Evolutionary conservation across 2,888 invertebrate species (phyloP).

Genomic region (Eupelmus urozonus): DNA sequence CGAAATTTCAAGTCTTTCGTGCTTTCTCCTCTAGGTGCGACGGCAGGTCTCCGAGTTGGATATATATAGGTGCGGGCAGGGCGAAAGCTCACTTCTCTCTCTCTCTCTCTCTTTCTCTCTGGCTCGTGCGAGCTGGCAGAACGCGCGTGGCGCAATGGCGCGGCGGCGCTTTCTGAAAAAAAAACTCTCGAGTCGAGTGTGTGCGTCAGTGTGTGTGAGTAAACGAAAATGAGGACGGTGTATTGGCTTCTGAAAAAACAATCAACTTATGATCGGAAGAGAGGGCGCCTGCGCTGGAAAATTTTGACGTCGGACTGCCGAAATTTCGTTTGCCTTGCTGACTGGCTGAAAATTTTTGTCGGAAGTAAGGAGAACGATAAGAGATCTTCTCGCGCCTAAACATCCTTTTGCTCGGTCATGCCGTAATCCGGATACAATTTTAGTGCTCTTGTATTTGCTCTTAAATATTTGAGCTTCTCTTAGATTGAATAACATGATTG

Average conservation of each 20-base stretch:
- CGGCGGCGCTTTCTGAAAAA: conserved; percentile 31
- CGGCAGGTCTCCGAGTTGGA: neutral
- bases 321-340: neutral
- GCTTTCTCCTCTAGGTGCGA: neutral
- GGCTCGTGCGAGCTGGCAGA: too few relatives aligned
- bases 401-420: too few relatives aligned
- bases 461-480: too few relatives aligned
- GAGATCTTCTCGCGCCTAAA: conserved; percentile 2
- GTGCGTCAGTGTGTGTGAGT: too few relatives aligned
- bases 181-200: too few relatives aligned
- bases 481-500: too few relatives aligned
- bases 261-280: conserved; percentile 44
- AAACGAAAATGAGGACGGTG: conserved; percentile 42
- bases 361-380: neutral
- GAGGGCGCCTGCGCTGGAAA: conserved; percentile 15
- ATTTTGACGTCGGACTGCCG: conserved; percentile 16
- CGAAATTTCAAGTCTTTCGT: conserved; percentile 26
- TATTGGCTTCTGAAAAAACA: conserved; percentile 46
- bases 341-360: neutral
- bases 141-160: conserved; percentile 11
- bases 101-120: conserved; percentile 35
- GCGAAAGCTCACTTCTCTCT: conserved; percentile 4
- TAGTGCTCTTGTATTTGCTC: too few relatives aligned
- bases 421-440: too few relatives aligned
- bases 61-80: conserved; percentile 18